These are phyloP conservation scores for Nycticorax nycticorax DNA, from an alignment of 2,113 vertebrate genomes.

Conservation along the genomic window DNA sequence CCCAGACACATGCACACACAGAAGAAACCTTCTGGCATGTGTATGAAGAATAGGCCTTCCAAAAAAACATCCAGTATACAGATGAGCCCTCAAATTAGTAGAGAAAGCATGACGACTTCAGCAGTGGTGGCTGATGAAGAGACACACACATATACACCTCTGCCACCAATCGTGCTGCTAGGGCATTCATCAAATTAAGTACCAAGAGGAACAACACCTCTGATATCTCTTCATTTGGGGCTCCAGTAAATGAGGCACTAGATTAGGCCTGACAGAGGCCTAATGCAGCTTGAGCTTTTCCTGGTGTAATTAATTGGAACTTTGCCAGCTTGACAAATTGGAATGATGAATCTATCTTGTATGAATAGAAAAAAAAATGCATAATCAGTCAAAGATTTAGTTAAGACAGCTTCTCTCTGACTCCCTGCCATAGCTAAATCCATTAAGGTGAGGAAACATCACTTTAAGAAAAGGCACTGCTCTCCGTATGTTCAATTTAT, in stretches of 20 bases:
- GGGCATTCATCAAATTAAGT: slow-evolving; percentile 99
- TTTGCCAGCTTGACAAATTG: slow-evolving; percentile 99
- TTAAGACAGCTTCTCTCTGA: slow-evolving; percentile 87
- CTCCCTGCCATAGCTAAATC: slow-evolving; percentile 84
- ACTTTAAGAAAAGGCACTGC: slow-evolving; percentile 78
- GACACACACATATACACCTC: slow-evolving; percentile 77
- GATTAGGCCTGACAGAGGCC: slow-evolving; percentile 90
- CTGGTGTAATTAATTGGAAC: slow-evolving; percentile 98
- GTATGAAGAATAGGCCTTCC: slow-evolving; percentile 80
- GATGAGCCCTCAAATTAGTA: slow-evolving; percentile 93
- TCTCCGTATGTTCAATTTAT: slow-evolving; percentile 86
- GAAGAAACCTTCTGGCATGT: slow-evolving; percentile 55
- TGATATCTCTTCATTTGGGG: slow-evolving; percentile 96
- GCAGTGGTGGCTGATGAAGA: slow-evolving; percentile 81
- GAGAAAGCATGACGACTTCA: slow-evolving; percentile 71
- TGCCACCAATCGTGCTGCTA: slow-evolving; percentile 79
- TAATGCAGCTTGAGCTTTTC: slow-evolving; percentile 85
- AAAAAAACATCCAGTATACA: slow-evolving; percentile 80
- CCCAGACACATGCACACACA: slow-evolving; percentile 48
- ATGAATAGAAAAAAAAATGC: slow-evolving; percentile 96
- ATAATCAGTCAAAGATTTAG: slow-evolving; percentile 99
- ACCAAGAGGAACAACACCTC: slow-evolving; percentile 88
- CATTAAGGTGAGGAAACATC: slow-evolving; percentile 87
- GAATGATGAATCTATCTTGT: slow-evolving; percentile 99
- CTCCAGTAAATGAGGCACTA: slow-evolving; percentile 94